These are phyloP conservation scores for Phymanthus crucifer DNA, from an alignment of 92 coral and sea anemone genomes.

Conservation along the genomic window DNA sequence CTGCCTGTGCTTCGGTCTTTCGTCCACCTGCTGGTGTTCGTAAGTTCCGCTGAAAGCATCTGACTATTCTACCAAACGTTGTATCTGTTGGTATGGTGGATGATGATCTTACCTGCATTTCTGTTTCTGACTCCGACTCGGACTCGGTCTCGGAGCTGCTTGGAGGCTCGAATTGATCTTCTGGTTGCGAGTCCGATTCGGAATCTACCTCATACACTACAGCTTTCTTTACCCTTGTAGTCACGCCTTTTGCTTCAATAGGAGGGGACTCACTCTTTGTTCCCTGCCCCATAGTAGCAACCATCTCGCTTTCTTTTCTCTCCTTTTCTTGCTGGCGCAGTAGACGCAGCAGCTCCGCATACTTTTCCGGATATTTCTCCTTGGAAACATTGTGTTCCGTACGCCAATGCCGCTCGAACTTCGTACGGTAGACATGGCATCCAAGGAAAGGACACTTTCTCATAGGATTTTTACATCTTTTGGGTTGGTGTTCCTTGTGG, in stretches of 20 bases:
- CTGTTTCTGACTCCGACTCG: not conserved
- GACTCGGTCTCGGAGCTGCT: not conserved
- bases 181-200: not conserved
- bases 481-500: too few species aligned
- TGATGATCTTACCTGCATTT: not conserved
- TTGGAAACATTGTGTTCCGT: not conserved
- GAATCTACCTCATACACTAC: not conserved
- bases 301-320: too few species aligned
- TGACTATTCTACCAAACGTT: not conserved
- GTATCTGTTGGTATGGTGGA: not conserved
- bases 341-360: not conserved
- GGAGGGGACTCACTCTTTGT: not conserved
- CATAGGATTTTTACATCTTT: not conserved
- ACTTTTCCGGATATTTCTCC: not conserved
- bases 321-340: not conserved
- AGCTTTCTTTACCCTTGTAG: not conserved
- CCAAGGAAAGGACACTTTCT: not conserved
- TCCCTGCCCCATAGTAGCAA: too few species aligned
- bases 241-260: not conserved
- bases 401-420: not conserved
- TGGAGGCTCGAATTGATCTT: not conserved
- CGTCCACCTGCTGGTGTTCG: not conserved
- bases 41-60: too few species aligned
- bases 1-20: not conserved
- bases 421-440: not conserved